Base-by-base conservation (phyloP, 53 echinoderm and acorn worm genomes). In the Paracentrotus lividus region DNA sequence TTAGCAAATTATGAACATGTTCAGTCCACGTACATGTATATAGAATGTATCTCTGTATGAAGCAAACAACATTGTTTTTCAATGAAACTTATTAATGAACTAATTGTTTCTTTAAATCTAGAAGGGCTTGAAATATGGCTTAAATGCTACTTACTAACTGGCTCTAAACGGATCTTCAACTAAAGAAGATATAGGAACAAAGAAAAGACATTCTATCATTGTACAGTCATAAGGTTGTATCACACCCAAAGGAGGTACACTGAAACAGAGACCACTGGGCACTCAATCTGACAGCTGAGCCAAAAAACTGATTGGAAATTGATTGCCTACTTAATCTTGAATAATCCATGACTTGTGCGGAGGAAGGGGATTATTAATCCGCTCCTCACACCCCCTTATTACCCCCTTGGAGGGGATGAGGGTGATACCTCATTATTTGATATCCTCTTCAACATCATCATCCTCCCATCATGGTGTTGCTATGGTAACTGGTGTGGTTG, bases 401-500 rank as follows among this genome's bases (percentile, higher is more conserved):
- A 36, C 86, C 53, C 36, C 21, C 7, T 21, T 38, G n/a, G 20
- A 33, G 86, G 54, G 86, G 86, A 4, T 20, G 38, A 34, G 86
- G 86, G 4, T 20, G 38, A 56, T 55, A 86, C 86, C 34, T 34
- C 86, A 53, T n/a, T n/a, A n/a, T 86, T 56, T 20, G 34, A 5
- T 56, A 44, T 86, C 86, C 55, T 86, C 56, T 55, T 56, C 21
- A 20, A n/a, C 86, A 23, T 86, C 81, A 44, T 45, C 54, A 13
- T 31, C 4, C 72, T 15, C 15, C 32, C 85, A 32, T 85, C 89
- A 64, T 89, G 43, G 8, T 5, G 66, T 89, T 44, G 44, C 90
- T 75, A 90, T 69, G 72, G 72, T 34, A 72, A 90, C 90, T 55
- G 55, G 72, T 69, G 72, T 69, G 90, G 90, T 90, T 69, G 72